Evolutionary conservation across 2,113 vertebrate species (phyloP), one percentile per base, ranked within the genome.

Genomic region (Proterorhinus semilunaris): DNA sequence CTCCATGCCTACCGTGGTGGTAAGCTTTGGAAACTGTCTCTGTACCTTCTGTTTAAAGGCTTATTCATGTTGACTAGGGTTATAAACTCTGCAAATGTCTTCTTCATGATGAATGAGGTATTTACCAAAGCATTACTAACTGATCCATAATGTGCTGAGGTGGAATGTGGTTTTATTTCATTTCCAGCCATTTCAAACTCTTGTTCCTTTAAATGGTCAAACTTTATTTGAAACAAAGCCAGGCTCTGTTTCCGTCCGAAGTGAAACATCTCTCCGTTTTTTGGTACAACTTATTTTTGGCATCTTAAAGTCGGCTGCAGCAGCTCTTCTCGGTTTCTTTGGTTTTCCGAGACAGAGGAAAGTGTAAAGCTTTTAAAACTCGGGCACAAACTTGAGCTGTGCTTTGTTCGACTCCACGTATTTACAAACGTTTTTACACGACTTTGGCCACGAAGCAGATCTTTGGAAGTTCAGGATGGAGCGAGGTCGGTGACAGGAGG

Each of bases 291-390:
- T 59, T 11, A 57, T 57, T 57, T 57, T 57, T 57, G 54, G 54
- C 36, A 36, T 36, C 27, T 36, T 27, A 8, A 27, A 16, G 27
- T 36, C 27, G 27, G 46, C 46, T 7, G 7, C 49, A 51, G 49
- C 49, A 51, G 49, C 49, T 51, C 15, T 15, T 12, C 57, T 13
- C 36, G 21, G 21, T 58, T 42, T 10, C 6, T 6, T 10, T 15
- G 16, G 44, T 61, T 13, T 44, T n/a, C 21, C 13, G 58, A 61
- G 7, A 61, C 7, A 45, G 44, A 61, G 42, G 10, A 36, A 59
- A 59, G 12, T 42, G 6, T 61, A 61, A 61, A 61, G 58, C 58
- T 61, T 61, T 61, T 61, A 7, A 43, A 61, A 61, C 58, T 61
- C 58, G 45, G 58, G 58, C 58, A 61, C 58, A 61, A 61, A 61